Base-by-base conservation (phyloP, 1,140 invertebrate genomes). In the Drosophila melanogaster region DNA sequence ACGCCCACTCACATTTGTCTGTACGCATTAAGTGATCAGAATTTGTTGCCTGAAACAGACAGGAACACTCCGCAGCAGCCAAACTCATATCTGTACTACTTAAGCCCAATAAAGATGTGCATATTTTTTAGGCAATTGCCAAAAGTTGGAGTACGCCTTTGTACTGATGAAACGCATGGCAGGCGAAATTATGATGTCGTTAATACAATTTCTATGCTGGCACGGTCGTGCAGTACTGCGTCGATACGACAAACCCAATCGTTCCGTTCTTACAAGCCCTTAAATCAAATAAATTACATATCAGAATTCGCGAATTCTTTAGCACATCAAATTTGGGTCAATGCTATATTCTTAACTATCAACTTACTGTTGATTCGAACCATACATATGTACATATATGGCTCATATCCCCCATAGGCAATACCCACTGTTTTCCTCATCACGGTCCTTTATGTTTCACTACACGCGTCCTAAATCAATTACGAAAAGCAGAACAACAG, bases 31-130 rank as follows among this genome's bases (percentile, higher is more conserved):
- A 37, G 54, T 44, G 46, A 71, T 72, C 67, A 72, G 46, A 72
- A 51, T 71, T 44, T 51, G 65, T 71, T 72, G 64, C 46, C 69
- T 47, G 33, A 43, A 72, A 69, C 53, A 71, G 69, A 37, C 67
- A 40, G 11, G 49, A 12, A 26, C 15, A 57, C 46, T 30, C 24
- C 24, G 22, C 11, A 8, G 37, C 19, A 26, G 7, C 30, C 26
- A 26, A 4, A n/a, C 24, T 19, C 66, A 40, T 58, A 56, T 70
- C 33, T 55, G 37, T 51, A 26, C 65, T 59, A 59, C 69, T 72
- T 72, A 71, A 59, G 69, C 17, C 24, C 69, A 59, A 72, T 72
- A 71, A 72, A 72, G 46, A 72, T 72, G 69, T 71, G 69, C 69
- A 72, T 72, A 72, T 66, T 59, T 72, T 71, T 53, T 60, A 60